phyloP scores from a whole-genome alignment of 2,888 invertebrate species.

The Leptarthrus brevirostris region DNA sequence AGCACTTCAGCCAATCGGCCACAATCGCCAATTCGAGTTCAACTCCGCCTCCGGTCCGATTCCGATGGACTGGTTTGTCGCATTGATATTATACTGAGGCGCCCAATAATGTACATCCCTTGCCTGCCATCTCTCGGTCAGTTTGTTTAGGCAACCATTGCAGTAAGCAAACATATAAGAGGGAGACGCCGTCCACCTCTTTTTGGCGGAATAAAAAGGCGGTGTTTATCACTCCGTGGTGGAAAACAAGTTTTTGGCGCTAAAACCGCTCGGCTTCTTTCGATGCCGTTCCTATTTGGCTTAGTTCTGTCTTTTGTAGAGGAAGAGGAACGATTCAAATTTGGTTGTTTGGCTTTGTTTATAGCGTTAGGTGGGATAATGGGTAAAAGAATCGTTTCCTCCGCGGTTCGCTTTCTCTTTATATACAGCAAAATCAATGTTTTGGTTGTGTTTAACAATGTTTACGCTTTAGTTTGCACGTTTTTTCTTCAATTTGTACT shows the following conservation, averaged over 20 bases:
- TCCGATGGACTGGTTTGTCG: background rate
- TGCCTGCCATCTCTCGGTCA: background rate
- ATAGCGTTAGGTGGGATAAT: background rate
- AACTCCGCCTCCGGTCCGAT: conserved; percentile 7
- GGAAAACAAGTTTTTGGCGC: background rate
- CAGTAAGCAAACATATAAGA: background rate
- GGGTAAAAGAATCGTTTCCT: background rate
- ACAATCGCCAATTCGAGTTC: background rate
- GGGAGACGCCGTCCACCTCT: conserved; percentile 1
- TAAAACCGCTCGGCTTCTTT: background rate
- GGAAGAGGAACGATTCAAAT: background rate
- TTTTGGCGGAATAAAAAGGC: conserved; percentile 8
- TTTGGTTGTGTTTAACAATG: conserved; percentile 44
- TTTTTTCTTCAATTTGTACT: conserved; percentile 15
- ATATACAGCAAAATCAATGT: conserved; percentile 38
- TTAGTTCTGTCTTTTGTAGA: background rate
- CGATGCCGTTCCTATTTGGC: background rate
- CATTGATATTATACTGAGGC: background rate
- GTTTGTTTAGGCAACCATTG: conserved; percentile 48
- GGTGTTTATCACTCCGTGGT: background rate
- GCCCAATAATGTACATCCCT: background rate
- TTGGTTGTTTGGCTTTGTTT: background rate
- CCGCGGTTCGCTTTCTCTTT: conserved; percentile 12
- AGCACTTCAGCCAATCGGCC: background rate
- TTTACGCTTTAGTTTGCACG: conserved; percentile 21